phyloP scores from a whole-genome alignment of 2,888 invertebrate genomes.

The Pardosa pseudoannulata region DNA sequence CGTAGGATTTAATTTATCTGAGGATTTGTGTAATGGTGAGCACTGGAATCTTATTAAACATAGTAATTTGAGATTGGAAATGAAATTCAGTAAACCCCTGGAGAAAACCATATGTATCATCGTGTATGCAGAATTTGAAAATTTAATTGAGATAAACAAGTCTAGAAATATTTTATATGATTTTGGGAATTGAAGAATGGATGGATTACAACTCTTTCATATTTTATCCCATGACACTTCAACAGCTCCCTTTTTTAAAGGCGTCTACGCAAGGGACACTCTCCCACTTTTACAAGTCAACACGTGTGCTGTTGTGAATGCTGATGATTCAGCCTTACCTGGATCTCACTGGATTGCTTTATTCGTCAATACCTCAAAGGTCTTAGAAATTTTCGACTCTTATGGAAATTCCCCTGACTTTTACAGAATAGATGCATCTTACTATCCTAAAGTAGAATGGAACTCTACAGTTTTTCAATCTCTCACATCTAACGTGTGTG shows the following conservation, averaged over 20 bases:
- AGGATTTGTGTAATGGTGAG: slow-evolving; percentile 63
- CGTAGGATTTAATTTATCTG: slow-evolving; percentile 20
- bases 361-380: slow-evolving; percentile 13
- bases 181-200: slow-evolving; percentile 30
- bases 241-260: background rate
- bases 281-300: background rate
- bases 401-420: background rate
- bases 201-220: slow-evolving; percentile 24
- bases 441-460: background rate
- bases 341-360: slow-evolving; percentile 62
- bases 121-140: slow-evolving; percentile 26
- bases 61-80: no score
- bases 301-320: slow-evolving; percentile 26
- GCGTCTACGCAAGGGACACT: slow-evolving; percentile 20
- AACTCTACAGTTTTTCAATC: background rate
- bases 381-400: slow-evolving; percentile 28
- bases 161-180: slow-evolving; percentile 10
- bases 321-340: background rate
- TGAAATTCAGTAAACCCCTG: background rate
- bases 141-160: slow-evolving; percentile 31
- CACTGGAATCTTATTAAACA: slow-evolving; percentile 31
- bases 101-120: slow-evolving; percentile 10
- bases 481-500: slow-evolving; percentile 32
- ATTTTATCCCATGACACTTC: background rate
- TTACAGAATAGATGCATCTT: background rate